phyloP scores from a whole-genome alignment of 2,888 invertebrate genomes.

The Pandemis cinnamomeana region DNA sequence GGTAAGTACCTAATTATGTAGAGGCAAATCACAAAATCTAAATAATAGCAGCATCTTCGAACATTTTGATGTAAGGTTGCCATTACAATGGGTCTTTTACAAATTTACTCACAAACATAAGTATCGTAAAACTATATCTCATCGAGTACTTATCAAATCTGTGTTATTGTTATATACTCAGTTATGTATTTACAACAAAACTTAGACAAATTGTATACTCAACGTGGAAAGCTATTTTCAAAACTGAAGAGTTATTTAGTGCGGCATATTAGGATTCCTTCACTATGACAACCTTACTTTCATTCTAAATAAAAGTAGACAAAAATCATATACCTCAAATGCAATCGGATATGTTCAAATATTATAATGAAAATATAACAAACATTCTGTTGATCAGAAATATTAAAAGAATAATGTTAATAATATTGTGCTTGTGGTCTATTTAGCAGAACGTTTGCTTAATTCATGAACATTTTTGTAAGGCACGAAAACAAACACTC shows the following conservation, averaged over 20 bases:
- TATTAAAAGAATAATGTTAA: slow-evolving; percentile 10
- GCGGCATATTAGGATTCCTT: slow-evolving; percentile 18
- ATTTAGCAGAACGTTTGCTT: slow-evolving; percentile 62
- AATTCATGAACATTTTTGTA: slow-evolving; percentile 74
- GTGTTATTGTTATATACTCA: neutral
- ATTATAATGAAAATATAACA: slow-evolving; percentile 60
- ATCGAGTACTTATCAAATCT: neutral
- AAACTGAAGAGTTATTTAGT: neutral
- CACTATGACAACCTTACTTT: slow-evolving; percentile 72
- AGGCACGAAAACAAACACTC: slow-evolving; percentile 68
- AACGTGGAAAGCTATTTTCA: neutral
- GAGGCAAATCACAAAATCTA: slow-evolving; percentile 33
- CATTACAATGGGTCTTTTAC: slow-evolving; percentile 58
- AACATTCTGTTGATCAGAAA: slow-evolving; percentile 57
- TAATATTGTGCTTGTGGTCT: slow-evolving; percentile 5
- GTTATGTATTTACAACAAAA: neutral
- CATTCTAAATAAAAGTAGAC: slow-evolving; percentile 46
- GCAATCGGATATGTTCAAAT: slow-evolving; percentile 59
- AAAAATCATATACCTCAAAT: slow-evolving; percentile 24
- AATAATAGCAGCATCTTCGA: slow-evolving; percentile 62
- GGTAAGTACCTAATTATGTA: slow-evolving; percentile 5
- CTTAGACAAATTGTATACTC: neutral
- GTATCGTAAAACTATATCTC: neutral
- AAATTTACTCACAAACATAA: slow-evolving; percentile 20
- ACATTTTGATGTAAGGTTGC: slow-evolving; percentile 71